Percentiles rank a stretch among this genome's conserved stretches.
Conservation (phyloP, 2,888 invertebrate genomes). For the Achlya flavicornis region DNA sequence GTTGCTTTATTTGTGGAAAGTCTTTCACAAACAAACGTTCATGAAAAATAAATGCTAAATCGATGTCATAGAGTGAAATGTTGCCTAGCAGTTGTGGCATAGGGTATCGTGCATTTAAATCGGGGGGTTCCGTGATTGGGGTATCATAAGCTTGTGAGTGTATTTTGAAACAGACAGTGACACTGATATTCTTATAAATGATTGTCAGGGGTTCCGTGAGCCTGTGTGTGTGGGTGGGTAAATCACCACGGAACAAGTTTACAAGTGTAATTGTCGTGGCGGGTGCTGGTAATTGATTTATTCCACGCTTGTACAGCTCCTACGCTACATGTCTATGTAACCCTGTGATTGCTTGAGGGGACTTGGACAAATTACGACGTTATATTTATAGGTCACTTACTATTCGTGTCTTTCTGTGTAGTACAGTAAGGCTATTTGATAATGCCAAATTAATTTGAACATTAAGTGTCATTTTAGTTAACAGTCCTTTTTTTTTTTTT, state of each 20-base stretch:
- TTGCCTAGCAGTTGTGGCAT: constrained; percentile 26
- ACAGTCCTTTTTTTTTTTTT: too few relatives aligned
- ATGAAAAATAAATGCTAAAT: constrained; percentile 22
- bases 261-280: constrained; percentile 73
- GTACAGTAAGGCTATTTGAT: background rate
- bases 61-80: background rate
- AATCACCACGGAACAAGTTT: constrained; percentile 68
- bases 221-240: constrained; percentile 48
- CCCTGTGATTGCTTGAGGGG: constrained; percentile 40
- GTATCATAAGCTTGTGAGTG: constrained; percentile 71
- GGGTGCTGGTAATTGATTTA: constrained; percentile 76
- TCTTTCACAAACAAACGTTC: constrained; percentile 25
- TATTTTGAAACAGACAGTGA: constrained; percentile 68
- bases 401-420: background rate
- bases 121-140: constrained; percentile 72
- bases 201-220: constrained; percentile 57
- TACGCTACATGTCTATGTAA: constrained; percentile 19
- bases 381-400: constrained; percentile 14
- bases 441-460: background rate
- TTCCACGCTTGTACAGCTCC: constrained; percentile 45
- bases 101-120: constrained; percentile 48
- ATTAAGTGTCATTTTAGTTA: too few relatives aligned
- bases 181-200: constrained; percentile 67
- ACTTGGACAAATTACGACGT: constrained; percentile 32
- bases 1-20: constrained; percentile 46